These are phyloP conservation scores for Pectinophora gossypiella DNA, from an alignment of 1,140 invertebrate species.

Conservation along the genomic window DNA sequence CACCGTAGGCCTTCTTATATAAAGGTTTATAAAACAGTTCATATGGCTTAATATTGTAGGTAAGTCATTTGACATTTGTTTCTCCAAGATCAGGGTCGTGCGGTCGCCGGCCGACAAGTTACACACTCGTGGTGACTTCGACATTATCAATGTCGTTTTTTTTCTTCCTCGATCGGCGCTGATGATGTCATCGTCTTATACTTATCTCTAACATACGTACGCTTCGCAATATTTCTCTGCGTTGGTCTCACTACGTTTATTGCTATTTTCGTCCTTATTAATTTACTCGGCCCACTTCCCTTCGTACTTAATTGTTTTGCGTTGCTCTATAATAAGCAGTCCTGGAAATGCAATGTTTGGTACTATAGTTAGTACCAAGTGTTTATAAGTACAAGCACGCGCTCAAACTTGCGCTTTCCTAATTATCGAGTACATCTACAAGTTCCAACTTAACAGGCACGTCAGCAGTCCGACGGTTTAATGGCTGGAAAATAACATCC, in stretches of 20 bases:
- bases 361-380: background rate
- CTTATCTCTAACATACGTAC: conserved; percentile 23
- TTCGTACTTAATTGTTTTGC: background rate
- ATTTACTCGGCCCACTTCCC: background rate
- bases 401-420: background rate
- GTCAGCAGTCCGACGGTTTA: conserved; percentile 15
- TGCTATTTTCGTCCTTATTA: background rate
- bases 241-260: conserved; percentile 11
- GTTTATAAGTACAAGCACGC: background rate
- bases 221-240: conserved; percentile 10
- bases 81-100: conserved; percentile 61
- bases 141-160: conserved; percentile 22
- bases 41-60: conserved; percentile 11
- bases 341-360: background rate
- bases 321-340: background rate
- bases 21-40: too few species aligned
- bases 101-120: conserved; percentile 45
- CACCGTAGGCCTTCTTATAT: too few species aligned
- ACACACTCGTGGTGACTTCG: background rate
- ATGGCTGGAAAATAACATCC: conserved; percentile 23
- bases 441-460: too few species aligned
- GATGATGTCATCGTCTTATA: conserved; percentile 42
- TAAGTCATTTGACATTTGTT: conserved; percentile 28
- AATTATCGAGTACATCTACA: background rate
- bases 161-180: conserved; percentile 26